Base-by-base conservation (phyloP, 1,140 invertebrate genomes). In the Aphidius gifuensis region DNA sequence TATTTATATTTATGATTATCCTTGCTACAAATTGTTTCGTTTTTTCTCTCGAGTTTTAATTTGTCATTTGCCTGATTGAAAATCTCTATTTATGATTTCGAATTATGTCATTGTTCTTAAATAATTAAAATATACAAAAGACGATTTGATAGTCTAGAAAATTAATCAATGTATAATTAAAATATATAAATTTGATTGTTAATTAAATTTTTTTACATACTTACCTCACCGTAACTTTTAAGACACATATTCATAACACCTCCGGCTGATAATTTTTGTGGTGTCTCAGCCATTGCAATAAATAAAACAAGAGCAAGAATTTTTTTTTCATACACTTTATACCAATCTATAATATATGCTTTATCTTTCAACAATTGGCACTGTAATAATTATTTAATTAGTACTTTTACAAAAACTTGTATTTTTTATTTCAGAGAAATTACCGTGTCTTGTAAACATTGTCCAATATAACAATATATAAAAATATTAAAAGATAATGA, bases 401-500 rank as follows among this genome's bases (percentile, higher is more conserved):
- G 16, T 16, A 16, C 16, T 16, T 16, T 0, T 16, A 16, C 16
- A 16, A 16, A 16, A 16, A 16, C 1, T 0, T 16, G 16, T 16
- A 16, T 16, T 16, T 16, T 16, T 16, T 1, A 16, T 16, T 1
- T 16, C 1, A 16, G 16, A 16, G 1, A 0, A 16, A 16, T 16
- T 60, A 60, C 58, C 48, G 50, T 38, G 9, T 50, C 21, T n/a
- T 61, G 9, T 48, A 70, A 56, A 23, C 60, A 44, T 53, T 71
- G 66, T 9, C 69, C 68, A 6, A 69, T 68, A 32, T 60, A 68
- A 50, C 68, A 69, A 60, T 68, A 66, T n/a, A 71, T 64, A 49
- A 69, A 71, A 56, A 69, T 68, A 46, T 68, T 71, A 11, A 68
- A 68, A 0, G 38, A 47, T n/a, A 69, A 57, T 38, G 69, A 69